A percentile compares a stretch with the other conserved stretches of the same genome.
phyloP scores from a whole-genome alignment of 2,888 invertebrate genomes.

The Apamea monoglypha region DNA sequence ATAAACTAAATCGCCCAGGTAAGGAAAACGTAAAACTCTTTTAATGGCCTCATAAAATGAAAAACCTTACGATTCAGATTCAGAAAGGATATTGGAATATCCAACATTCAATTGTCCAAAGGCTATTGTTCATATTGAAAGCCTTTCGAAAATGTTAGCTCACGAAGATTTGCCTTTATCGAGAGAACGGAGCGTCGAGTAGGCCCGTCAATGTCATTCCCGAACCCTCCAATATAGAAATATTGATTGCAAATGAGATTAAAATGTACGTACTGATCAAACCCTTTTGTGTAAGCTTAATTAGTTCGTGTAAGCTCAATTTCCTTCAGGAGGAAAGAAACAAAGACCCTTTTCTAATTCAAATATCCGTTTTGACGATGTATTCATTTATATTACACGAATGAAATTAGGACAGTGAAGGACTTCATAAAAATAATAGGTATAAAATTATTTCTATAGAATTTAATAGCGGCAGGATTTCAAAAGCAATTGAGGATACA shows the following conservation, averaged over 20 bases:
- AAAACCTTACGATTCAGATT: slow-evolving; percentile 66
- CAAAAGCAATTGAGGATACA: slow-evolving; percentile 39
- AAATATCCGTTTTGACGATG: slow-evolving; percentile 37
- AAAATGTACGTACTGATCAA: slow-evolving; percentile 71
- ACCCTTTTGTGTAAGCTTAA: slow-evolving; percentile 70
- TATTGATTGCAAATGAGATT: slow-evolving; percentile 77
- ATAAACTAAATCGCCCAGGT: slow-evolving; percentile 44
- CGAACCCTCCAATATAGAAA: slow-evolving; percentile 67
- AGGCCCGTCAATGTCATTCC: slow-evolving; percentile 70
- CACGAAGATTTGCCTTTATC: slow-evolving; percentile 70
- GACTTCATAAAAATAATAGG: background rate
- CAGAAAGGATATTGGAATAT: slow-evolving; percentile 67
- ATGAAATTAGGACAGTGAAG: slow-evolving; percentile 20
- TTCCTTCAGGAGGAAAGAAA: slow-evolving; percentile 51
- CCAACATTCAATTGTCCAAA: slow-evolving; percentile 67
- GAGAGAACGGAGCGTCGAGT: slow-evolving; percentile 64
- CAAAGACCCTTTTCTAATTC: slow-evolving; percentile 44
- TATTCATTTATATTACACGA: slow-evolving; percentile 15
- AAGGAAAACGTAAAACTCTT: slow-evolving; percentile 54
- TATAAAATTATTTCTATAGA: slow-evolving; percentile 22
- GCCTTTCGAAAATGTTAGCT: slow-evolving; percentile 75
- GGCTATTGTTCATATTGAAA: slow-evolving; percentile 73
- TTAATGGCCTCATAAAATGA: slow-evolving; percentile 57
- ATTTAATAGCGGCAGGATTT: slow-evolving; percentile 26
- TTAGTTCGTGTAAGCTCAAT: slow-evolving; percentile 59